A percentile compares a stretch with the other conserved stretches of the same genome.
Evolutionary conservation across 2,797 vertebrate species (phyloP).

Genomic region (Cryptoblepharus egeriae): DNA sequence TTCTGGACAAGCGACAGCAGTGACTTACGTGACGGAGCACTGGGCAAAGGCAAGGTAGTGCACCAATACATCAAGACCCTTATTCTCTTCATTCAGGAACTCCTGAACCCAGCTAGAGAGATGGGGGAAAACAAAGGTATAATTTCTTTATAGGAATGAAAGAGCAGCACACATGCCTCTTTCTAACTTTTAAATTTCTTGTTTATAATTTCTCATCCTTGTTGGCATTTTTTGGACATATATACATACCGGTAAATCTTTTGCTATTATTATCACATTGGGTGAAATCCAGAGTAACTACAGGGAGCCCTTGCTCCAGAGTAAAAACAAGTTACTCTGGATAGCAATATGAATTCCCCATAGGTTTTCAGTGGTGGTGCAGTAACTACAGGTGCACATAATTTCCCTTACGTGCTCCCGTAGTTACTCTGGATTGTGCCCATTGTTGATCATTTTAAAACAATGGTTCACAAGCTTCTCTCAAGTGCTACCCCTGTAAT

Average conservation of each 20-base stretch:
- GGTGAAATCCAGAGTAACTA: too few relatives aligned
- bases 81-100: conserved; percentile 92
- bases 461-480: background rate
- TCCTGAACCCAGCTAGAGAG: conserved; percentile 91
- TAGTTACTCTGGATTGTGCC: too few relatives aligned
- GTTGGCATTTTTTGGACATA: background rate
- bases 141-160: background rate
- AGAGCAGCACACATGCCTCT: background rate
- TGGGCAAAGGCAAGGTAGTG: conserved; percentile 91
- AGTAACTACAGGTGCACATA: too few relatives aligned
- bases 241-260: too few relatives aligned
- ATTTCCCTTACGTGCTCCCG: too few relatives aligned
- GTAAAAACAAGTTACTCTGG: too few relatives aligned
- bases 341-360: too few relatives aligned
- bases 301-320: too few relatives aligned
- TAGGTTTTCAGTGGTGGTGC: too few relatives aligned
- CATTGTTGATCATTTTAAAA: background rate
- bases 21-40: conserved; percentile 84
- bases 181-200: background rate
- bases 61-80: conserved; percentile 89
- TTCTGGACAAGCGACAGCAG: background rate
- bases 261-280: too few relatives aligned
- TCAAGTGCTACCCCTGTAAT: too few relatives aligned
- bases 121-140: background rate
- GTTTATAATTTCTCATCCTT: background rate